Conservation (phyloP, 2,113 vertebrate genomes). For the Ursus arctos region DNA sequence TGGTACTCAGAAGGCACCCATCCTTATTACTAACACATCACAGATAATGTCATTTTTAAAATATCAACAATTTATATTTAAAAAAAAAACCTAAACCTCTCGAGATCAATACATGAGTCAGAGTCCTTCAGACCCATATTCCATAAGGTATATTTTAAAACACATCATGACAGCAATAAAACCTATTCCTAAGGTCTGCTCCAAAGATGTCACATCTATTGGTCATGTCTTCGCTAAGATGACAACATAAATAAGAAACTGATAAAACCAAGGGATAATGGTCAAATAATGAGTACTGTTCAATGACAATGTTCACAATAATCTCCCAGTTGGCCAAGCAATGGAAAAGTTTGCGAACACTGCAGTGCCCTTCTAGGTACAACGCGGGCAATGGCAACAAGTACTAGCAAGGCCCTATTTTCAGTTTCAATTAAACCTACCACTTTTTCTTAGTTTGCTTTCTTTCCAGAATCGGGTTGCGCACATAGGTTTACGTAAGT, state of each 20-base stretch:
- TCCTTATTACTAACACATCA: neutral
- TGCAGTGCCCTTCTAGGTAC: neutral
- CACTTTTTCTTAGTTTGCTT: slow-evolving; percentile 25
- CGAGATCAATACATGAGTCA: slow-evolving; percentile 7
- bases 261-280: slow-evolving; percentile 40
- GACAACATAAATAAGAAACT: slow-evolving; percentile 57
- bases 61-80: neutral
- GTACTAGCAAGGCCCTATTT: neutral
- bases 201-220: slow-evolving; percentile 41
- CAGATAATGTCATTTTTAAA: slow-evolving; percentile 44
- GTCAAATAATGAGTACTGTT: slow-evolving; percentile 42
- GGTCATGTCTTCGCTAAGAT: slow-evolving; percentile 50
- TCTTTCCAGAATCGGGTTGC: neutral
- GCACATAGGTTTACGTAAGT: neutral
- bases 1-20: neutral
- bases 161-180: slow-evolving; percentile 51
- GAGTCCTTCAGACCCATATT: slow-evolving; percentile 38
- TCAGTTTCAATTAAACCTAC: slow-evolving; percentile 19
- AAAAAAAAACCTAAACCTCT: neutral
- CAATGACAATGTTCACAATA: slow-evolving; percentile 26
- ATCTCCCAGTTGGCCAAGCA: slow-evolving; percentile 27
- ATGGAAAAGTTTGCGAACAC: slow-evolving; percentile 42
- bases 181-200: neutral
- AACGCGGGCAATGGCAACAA: neutral
- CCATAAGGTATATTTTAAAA: slow-evolving; percentile 39